These are phyloP conservation scores for Anomalospiza imberbis DNA, from an alignment of 2,797 vertebrate genomes.

Conservation along the genomic window DNA sequence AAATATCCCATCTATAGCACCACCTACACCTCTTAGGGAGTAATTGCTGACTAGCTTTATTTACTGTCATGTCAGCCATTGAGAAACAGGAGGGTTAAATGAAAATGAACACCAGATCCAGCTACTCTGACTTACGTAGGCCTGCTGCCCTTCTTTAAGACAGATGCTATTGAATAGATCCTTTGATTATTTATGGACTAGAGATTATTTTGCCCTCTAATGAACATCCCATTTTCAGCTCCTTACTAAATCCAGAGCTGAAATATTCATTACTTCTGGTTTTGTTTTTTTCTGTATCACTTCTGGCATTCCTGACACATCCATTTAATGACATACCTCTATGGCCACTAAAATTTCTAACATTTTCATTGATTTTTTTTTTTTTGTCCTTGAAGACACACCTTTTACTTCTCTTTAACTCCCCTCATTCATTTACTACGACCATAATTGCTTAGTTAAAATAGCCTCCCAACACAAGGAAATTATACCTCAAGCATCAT, in stretches of 20 bases:
- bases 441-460: not conserved
- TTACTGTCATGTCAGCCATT: not conserved
- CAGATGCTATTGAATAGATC: not conserved
- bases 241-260: not conserved
- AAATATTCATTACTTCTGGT: not conserved
- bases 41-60: not conserved
- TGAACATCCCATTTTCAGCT: not conserved
- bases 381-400: not conserved
- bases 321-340: not conserved
- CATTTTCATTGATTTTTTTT: not conserved
- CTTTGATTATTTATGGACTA: not conserved
- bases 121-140: slow-evolving; percentile 5
- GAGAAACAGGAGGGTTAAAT: not conserved
- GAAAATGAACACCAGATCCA: not conserved
- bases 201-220: not conserved
- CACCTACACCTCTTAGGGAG: not conserved
- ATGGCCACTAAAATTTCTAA: not conserved
- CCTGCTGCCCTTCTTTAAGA: not conserved
- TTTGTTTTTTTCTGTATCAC: not conserved
- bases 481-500: not conserved
- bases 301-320: not conserved
- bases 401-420: not conserved
- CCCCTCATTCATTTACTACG: not conserved
- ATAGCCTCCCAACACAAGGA: not conserved
- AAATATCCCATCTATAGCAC: not conserved